Conservation (phyloP, 2,113 vertebrate genomes). For the Lophochroa leadbeateri region DNA sequence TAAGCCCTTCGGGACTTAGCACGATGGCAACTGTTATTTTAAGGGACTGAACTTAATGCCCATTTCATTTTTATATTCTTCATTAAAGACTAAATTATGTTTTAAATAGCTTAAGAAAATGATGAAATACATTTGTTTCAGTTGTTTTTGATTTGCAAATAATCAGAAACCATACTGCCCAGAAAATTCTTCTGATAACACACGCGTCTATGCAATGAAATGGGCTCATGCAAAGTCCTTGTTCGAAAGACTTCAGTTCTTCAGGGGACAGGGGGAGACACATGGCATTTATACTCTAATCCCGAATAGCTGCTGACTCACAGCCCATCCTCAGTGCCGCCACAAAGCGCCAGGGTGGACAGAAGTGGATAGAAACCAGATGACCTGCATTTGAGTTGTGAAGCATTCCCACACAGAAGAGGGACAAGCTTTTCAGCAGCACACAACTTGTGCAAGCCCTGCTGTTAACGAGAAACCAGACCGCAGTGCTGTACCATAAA, state of each 20-base stretch:
- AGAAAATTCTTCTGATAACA: background rate
- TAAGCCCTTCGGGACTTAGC: background rate
- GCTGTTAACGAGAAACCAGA: background rate
- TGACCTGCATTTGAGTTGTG: background rate
- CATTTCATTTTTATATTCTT: background rate
- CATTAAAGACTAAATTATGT: background rate
- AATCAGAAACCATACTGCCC: background rate
- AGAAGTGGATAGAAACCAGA: background rate
- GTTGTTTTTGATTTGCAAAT: background rate
- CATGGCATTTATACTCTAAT: background rate
- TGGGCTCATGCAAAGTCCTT: background rate
- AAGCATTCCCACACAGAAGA: fast-evolving
- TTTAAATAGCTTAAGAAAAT: background rate
- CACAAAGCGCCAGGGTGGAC: background rate
- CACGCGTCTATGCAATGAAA: fast-evolving
- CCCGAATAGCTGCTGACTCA: background rate
- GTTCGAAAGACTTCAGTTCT: background rate
- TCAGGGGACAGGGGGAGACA: background rate
- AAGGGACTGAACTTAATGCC: background rate
- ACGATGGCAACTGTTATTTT: background rate
- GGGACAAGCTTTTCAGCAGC: background rate
- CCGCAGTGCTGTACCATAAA: background rate
- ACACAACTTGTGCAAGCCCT: background rate
- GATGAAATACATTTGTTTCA: background rate
- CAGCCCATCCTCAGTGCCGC: fast-evolving